Evolutionary conservation across 37 sponge, comb jelly and placozoan species (phyloP), one percentile per base, ranked within the genome.

Genomic region (Theonella swinhoei): DNA sequence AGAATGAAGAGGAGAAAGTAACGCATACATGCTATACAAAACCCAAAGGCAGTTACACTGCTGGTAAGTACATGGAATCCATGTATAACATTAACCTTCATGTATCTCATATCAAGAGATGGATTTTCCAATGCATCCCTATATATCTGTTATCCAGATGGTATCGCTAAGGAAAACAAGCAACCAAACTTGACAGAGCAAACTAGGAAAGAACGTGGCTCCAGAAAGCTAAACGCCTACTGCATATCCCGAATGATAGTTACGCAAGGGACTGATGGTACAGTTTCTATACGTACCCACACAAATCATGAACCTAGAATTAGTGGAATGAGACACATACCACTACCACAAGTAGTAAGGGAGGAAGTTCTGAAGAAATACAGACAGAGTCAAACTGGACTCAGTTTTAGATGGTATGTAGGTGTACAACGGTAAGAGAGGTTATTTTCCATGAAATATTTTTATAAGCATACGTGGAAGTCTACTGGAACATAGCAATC

Each of bases 291-390:
- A 4, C 29, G 17, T 24, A 78, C 64, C 14, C 78, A 78, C 64
- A 78, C 65, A 61, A 78, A 78, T 78, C 78, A 78, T 35, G 20
- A 20, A 17, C 78, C 78, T 62, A 64, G 78, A 32, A 8, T 78
- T 34, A 36, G 11, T 61, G 78, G 61, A 78, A 7, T 78, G 1
- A 78, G 29, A 33, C 65, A 78, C 64, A 7, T 78, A 61, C 78
- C 65, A 29, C 39, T 78, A 3, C 64, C 78, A 4, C 23, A 39
- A 42, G 41, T 26, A 62, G 65, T 62, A 2, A 58, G 64, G 28
- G 64, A 61, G 14, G 65, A 78, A 29, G 63, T 62, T 4, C 4
- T 32, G 64, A 58, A 5, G n/a, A 36, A 29, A 23, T 61, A 30
- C n/a, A 3, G 36, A 78, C 9, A 35, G 35, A 23, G 64, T 78